Evolutionary conservation across 2,888 invertebrate genomes (phyloP).

Genomic region (Aphodius granarius): DNA sequence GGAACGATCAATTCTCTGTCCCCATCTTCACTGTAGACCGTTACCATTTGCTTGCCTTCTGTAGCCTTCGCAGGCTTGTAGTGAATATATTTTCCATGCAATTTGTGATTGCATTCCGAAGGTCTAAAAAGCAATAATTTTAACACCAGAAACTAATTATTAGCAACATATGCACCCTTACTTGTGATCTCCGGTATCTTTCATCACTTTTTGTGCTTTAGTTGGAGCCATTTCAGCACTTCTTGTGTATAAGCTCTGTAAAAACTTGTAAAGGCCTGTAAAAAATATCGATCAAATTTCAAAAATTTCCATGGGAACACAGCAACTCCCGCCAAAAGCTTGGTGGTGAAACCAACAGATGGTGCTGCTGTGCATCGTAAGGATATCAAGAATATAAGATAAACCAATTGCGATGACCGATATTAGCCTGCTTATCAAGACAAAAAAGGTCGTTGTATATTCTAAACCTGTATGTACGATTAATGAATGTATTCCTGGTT

Average conservation of each 20-base stretch:
- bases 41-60: conserved; percentile 43
- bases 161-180: not conserved
- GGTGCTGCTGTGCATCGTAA: not conserved
- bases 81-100: conserved; percentile 47
- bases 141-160: not conserved
- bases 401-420: not conserved
- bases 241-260: not conserved
- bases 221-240: not conserved
- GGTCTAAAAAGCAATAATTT: conserved; percentile 32
- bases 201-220: not conserved
- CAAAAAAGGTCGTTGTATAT: not conserved
- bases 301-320: not conserved
- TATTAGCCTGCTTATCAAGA: not conserved
- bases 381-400: too few relatives aligned
- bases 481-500: conserved; percentile 5
- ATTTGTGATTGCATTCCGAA: conserved; percentile 45
- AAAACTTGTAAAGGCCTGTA: not conserved
- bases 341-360: not conserved
- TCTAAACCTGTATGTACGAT: not conserved
- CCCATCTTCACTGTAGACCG: conserved; percentile 44
- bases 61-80: conserved; percentile 41
- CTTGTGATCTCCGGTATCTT: conserved; percentile 23
- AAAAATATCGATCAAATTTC: not conserved
- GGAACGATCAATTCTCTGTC: conserved; percentile 59
- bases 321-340: not conserved